phyloP scores from a whole-genome alignment of 2,797 vertebrate species.

The Thripadectes ignobilis region DNA sequence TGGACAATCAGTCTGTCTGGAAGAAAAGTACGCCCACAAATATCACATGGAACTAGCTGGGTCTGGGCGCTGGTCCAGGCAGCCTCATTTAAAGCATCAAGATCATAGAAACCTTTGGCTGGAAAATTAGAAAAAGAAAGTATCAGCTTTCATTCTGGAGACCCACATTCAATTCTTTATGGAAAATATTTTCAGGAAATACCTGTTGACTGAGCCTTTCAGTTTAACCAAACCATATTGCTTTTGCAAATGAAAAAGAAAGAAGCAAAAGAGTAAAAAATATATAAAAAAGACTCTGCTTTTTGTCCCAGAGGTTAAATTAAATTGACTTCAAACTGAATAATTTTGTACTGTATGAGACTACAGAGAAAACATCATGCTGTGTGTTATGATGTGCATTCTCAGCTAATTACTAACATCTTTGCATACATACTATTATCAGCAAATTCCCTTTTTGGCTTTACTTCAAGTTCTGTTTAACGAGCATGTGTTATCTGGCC shows the following conservation, averaged over 20 bases:
- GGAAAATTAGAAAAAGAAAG: slow-evolving; percentile 70
- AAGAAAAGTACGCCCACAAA: slow-evolving; percentile 81
- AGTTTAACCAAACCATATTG: slow-evolving; percentile 74
- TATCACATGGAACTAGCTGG: slow-evolving; percentile 79
- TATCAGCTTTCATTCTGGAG: slow-evolving; percentile 77
- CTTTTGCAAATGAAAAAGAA: slow-evolving; percentile 56
- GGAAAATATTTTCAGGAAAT: slow-evolving; percentile 83
- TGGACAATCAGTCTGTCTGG: slow-evolving; percentile 83
- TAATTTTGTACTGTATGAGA: slow-evolving; percentile 43
- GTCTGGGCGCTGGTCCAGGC: slow-evolving; percentile 79
- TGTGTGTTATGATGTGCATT: slow-evolving; percentile 58
- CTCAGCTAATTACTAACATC: slow-evolving; percentile 75
- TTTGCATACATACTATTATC: slow-evolving; percentile 62
- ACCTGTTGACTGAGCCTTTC: slow-evolving; percentile 78
- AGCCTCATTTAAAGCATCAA: slow-evolving; percentile 79
- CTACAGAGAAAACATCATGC: slow-evolving; percentile 42
- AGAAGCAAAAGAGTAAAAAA: slow-evolving; percentile 16
- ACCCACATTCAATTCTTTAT: slow-evolving; percentile 67
- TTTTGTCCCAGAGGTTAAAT: slow-evolving; percentile 67
- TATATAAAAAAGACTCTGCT: not conserved
- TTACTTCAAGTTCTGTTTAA: slow-evolving; percentile 62
- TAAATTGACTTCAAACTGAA: slow-evolving; percentile 67
- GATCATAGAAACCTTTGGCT: slow-evolving; percentile 84
- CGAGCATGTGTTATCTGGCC: slow-evolving; percentile 51
- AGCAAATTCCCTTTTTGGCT: slow-evolving; percentile 64